Percentiles rank a stretch among this genome's conserved stretches.
phyloP scores from a whole-genome alignment of 2,797 vertebrate genomes.

The Anniella stebbinsi region DNA sequence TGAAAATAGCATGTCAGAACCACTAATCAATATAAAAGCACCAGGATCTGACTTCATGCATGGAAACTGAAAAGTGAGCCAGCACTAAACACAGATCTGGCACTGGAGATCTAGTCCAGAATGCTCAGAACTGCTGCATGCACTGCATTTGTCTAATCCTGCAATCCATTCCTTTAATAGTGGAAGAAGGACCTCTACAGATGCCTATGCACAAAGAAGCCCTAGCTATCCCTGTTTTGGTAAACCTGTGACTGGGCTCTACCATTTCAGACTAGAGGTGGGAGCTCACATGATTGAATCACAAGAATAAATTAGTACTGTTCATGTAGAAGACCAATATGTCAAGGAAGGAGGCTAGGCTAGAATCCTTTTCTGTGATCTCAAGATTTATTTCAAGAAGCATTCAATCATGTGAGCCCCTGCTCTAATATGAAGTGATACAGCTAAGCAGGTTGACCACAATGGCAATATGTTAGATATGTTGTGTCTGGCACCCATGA shows the following conservation, averaged over 20 bases:
- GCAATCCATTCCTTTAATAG: background rate
- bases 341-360: background rate
- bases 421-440: background rate
- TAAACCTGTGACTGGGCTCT: background rate
- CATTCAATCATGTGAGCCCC: background rate
- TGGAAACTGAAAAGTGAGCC: background rate
- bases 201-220: background rate
- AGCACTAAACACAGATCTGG: background rate
- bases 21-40: background rate
- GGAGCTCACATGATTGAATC: background rate
- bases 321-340: background rate
- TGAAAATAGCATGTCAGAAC: background rate
- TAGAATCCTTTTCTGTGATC: background rate
- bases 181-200: background rate
- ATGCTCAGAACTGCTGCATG: background rate
- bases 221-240: background rate
- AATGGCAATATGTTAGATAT: background rate
- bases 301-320: background rate
- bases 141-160: background rate
- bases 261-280: background rate
- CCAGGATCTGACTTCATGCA: background rate
- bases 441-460: background rate
- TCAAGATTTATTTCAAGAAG: background rate
- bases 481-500: background rate
- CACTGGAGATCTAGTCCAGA: background rate